phyloP scores from a whole-genome alignment of 1,140 invertebrate genomes.

The Brachystomella parvula region DNA sequence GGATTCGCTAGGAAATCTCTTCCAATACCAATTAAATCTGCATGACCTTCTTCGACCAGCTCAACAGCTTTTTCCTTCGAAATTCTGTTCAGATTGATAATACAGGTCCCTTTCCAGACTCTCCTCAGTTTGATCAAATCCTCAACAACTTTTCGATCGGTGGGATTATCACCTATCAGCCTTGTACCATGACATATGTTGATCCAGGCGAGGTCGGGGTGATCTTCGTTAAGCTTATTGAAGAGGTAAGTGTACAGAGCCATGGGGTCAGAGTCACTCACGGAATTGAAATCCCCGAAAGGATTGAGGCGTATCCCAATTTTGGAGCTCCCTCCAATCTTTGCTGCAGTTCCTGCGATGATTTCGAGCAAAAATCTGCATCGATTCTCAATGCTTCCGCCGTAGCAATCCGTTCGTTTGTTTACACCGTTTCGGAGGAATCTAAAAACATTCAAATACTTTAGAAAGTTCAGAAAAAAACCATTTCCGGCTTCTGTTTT shows the following conservation, averaged over 20 bases:
- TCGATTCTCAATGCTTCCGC: background rate
- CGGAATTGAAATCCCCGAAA: background rate
- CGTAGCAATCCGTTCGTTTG: background rate
- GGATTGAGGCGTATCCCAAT: background rate
- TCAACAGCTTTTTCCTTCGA: background rate
- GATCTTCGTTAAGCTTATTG: background rate
- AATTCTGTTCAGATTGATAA: background rate
- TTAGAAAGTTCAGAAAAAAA: too few relatives aligned
- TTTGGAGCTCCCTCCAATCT: background rate
- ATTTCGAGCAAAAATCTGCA: background rate
- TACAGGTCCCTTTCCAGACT: background rate
- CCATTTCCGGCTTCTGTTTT: too few relatives aligned
- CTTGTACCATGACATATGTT: background rate
- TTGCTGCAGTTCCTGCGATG: background rate
- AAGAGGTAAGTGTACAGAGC: background rate
- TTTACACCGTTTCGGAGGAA: conserved; percentile 1
- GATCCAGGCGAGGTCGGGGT: background rate
- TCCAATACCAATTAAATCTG: background rate
- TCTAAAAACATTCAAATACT: too few relatives aligned
- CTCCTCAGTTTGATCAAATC: background rate
- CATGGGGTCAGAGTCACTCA: background rate
- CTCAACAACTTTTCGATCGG: too few relatives aligned
- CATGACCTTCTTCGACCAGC: background rate
- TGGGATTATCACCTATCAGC: background rate
- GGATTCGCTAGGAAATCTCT: background rate